Base-by-base conservation (phyloP, 2,888 invertebrate species). In the Cylloceria caligata region DNA sequence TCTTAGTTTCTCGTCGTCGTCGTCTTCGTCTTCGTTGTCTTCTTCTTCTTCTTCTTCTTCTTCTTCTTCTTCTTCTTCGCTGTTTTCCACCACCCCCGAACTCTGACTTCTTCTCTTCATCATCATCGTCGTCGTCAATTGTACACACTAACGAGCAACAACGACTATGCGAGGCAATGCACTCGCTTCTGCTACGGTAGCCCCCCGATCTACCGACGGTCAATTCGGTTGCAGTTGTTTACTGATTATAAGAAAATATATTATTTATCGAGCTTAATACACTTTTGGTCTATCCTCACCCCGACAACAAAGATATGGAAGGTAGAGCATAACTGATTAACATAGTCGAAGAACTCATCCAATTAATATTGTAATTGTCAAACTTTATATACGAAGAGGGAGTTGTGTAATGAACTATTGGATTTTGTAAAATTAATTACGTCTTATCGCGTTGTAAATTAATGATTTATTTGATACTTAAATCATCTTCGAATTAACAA, bases 1-100 rank as follows among this genome's bases (percentile, higher is more conserved):
- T 73, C 67, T 81, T 72, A 36, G n/a, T 71, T 69, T 80, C 52
- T 62, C 64, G 21, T 55, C n/a, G n/a, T n/a, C n/a, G n/a, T n/a
- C n/a, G n/a, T n/a, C n/a, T n/a, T n/a, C n/a, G n/a, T n/a, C n/a
- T n/a, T n/a, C n/a, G n/a, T n/a, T n/a, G n/a, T n/a, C n/a, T n/a
- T n/a, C n/a, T n/a, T n/a, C n/a, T n/a, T n/a, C 52, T 36, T 30
- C n/a, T 27, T 39, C 24, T 39, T n/a, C 49, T 52, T 57, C 34
- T 69, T 69, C 71, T 57, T 55, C 45, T 47, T 60, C 39, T 49
- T 62, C 67, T 62, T 52, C 74, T 36, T 52, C 36, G 36, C 64
- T 11, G 27, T 65, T 30, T n/a, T 69, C 69, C 34, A 55, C 55
- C 55, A 27, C 55, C 55, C n/a, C 6, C 55, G 55, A 55, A 55